A percentile compares a stretch with the other conserved stretches of the same genome.
Conservation (phyloP, 2,113 vertebrate species). For the Nettapus auritus region DNA sequence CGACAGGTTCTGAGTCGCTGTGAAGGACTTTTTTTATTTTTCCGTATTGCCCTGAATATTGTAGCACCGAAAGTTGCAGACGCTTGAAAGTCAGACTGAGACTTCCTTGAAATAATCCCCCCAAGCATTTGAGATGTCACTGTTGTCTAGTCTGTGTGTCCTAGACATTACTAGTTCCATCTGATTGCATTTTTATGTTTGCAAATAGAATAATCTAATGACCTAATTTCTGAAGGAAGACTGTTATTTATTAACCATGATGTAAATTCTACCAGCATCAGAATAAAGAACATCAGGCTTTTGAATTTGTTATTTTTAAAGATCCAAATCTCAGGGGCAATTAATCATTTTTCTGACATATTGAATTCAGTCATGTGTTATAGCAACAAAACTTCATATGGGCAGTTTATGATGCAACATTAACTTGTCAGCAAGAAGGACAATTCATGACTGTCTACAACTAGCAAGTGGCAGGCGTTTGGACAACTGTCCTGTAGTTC, state of each 20-base stretch:
- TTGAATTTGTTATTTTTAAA: conserved; percentile 55
- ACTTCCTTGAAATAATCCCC: neutral
- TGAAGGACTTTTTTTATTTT: neutral
- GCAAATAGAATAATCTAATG: conserved; percentile 49
- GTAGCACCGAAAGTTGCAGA: neutral
- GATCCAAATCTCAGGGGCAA: conserved; percentile 36
- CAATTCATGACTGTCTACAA: conserved; percentile 38
- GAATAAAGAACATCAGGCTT: conserved; percentile 7
- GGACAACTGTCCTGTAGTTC: conserved; percentile 48
- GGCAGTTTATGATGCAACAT: conserved; percentile 44
- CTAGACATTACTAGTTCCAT: conserved; percentile 22
- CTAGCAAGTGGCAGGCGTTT: conserved; percentile 49
- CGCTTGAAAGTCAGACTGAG: neutral
- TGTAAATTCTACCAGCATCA: conserved; percentile 33
- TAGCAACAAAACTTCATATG: conserved; percentile 40
- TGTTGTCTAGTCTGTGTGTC: neutral
- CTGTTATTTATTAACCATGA: conserved; percentile 65
- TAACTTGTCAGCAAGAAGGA: conserved; percentile 56
- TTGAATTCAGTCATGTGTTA: conserved; percentile 63
- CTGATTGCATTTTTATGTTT: conserved; percentile 29
- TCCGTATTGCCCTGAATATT: neutral
- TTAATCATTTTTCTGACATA: conserved; percentile 59
- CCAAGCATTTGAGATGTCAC: neutral
- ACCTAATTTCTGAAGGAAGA: conserved; percentile 57
- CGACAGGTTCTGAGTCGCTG: neutral